Conservation (phyloP, 2,888 invertebrate species). For the Falcaria lacertinaria region DNA sequence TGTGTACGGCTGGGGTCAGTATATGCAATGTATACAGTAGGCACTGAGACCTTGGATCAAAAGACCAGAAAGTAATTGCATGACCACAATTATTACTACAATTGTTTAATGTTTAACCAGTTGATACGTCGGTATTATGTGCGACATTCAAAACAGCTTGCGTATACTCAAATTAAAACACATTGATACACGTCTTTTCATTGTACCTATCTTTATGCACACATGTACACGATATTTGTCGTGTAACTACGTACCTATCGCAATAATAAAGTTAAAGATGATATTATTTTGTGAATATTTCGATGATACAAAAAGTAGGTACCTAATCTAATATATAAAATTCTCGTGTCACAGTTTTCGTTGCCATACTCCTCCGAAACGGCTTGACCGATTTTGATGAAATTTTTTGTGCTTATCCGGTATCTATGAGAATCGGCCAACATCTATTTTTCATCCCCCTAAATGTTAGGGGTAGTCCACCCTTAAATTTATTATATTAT, state of each 20-base stretch:
- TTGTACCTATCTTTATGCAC: slow-evolving; percentile 11
- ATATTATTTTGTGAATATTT: not conserved
- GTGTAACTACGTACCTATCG: not conserved
- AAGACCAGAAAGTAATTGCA: slow-evolving; percentile 30
- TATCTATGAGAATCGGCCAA: no score
- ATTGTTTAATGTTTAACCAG: slow-evolving; percentile 64
- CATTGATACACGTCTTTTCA: slow-evolving; percentile 35
- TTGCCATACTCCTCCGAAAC: no score
- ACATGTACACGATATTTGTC: slow-evolving; percentile 4
- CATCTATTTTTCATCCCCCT: no score
- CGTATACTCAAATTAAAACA: slow-evolving; percentile 41
- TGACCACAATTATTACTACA: slow-evolving; percentile 40
- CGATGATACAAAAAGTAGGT: not conserved
- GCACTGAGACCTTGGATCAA: slow-evolving; percentile 22
- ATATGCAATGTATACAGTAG: not conserved
- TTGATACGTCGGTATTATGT: slow-evolving; percentile 39
- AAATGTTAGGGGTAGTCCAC: no score
- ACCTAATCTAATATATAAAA: no score
- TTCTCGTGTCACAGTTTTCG: no score
- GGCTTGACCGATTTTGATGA: no score
- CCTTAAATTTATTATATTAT: no score
- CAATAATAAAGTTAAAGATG: not conserved
- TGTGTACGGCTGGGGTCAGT: not conserved
- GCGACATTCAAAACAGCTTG: slow-evolving; percentile 39
- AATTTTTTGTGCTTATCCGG: no score